A percentile compares a stretch with the other conserved stretches of the same genome.
These are phyloP conservation scores for Centruroides sculpturatus DNA, from an alignment of 1,140 invertebrate species.

Conservation along the genomic window DNA sequence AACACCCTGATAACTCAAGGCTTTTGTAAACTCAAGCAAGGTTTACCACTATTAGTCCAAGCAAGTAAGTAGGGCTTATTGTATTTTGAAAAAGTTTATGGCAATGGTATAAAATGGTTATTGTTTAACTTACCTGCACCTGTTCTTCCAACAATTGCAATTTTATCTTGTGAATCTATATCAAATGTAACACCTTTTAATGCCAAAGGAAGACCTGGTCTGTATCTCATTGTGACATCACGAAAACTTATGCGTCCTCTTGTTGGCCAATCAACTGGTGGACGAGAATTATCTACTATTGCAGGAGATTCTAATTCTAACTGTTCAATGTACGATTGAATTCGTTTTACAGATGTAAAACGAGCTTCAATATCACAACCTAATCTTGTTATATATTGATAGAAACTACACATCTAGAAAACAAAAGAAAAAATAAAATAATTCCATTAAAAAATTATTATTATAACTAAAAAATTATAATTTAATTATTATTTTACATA, in stretches of 20 bases:
- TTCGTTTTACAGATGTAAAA: slow-evolving; percentile 47
- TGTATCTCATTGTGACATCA: slow-evolving; percentile 48
- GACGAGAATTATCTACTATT: slow-evolving; percentile 28
- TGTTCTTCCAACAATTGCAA: slow-evolving; percentile 37
- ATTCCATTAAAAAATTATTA: no score
- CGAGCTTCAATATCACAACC: slow-evolving; percentile 47
- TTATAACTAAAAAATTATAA: no score
- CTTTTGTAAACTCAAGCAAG: not conserved
- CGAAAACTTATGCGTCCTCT: slow-evolving; percentile 53
- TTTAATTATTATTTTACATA: slow-evolving; percentile 9
- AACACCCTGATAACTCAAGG: not conserved
- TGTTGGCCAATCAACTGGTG: slow-evolving; percentile 41
- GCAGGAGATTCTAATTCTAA: slow-evolving; percentile 13
- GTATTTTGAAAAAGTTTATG: not conserved
- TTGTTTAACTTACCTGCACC: slow-evolving; percentile 29
- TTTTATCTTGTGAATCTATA: slow-evolving; percentile 42
- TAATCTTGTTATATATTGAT: slow-evolving; percentile 44
- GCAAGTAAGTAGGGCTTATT: not conserved
- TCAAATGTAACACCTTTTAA: slow-evolving; percentile 44
- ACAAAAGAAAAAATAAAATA: not conserved
- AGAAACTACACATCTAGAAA: slow-evolving; percentile 43
- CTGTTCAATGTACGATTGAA: slow-evolving; percentile 34
- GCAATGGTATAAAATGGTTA: not conserved
- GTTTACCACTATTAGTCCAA: not conserved
- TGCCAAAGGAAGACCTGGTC: slow-evolving; percentile 39